Evolutionary conservation across 2,113 vertebrate genomes (phyloP).

Genomic region (Oceanites oceanicus): DNA sequence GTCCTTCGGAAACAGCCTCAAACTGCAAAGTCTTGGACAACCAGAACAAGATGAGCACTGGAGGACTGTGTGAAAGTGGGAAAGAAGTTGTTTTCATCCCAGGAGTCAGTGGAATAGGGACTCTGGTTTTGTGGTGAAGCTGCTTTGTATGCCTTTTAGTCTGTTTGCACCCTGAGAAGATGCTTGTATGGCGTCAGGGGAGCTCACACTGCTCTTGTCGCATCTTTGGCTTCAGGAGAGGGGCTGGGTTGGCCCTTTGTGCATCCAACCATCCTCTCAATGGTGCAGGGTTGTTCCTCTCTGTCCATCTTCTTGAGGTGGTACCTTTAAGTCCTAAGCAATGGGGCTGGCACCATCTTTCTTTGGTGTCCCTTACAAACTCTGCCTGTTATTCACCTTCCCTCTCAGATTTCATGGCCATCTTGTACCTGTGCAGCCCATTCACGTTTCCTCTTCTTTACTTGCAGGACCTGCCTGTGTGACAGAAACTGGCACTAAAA

Average conservation of each 20-base stretch:
- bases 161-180: not conserved
- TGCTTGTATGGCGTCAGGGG: not conserved
- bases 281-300: not conserved
- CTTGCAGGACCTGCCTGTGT: not conserved
- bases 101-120: not conserved
- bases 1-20: not conserved
- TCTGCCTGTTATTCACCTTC: not conserved
- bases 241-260: fast-evolving
- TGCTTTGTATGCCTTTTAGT: not conserved
- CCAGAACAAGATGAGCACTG: not conserved
- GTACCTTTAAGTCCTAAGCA: not conserved
- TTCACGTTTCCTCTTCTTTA: not conserved
- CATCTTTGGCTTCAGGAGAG: not conserved
- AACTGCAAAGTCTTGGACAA: not conserved
- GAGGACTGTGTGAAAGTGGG: not conserved
- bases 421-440: not conserved
- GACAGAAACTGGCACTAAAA: not conserved
- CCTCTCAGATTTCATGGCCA: not conserved
- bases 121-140: not conserved
- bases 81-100: not conserved
- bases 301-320: not conserved
- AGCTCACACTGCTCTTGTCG: not conserved
- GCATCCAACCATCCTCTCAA: not conserved
- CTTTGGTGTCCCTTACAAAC: not conserved
- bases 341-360: not conserved